Evolutionary conservation across 2,113 vertebrate genomes (phyloP).

Genomic region (Rhinoderma darwinii): DNA sequence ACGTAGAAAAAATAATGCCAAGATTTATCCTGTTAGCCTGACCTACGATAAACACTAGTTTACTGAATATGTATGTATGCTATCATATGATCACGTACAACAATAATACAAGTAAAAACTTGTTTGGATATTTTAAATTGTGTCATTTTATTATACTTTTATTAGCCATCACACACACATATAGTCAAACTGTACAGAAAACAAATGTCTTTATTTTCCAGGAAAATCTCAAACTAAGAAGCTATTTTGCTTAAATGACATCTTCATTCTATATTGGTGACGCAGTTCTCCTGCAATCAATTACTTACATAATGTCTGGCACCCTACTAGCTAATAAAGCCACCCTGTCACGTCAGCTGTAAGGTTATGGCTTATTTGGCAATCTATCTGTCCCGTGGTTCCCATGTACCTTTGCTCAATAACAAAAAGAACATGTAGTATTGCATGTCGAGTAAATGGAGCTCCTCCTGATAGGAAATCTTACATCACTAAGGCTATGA

Average conservation of each 20-base stretch:
- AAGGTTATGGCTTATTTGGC: neutral
- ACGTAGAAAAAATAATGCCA: neutral
- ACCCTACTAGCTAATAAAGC: neutral
- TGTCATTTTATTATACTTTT: no score
- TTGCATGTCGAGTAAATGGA: neutral
- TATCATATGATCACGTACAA: no score
- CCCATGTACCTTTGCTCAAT: neutral
- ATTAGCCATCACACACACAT: neutral
- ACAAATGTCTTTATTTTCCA: neutral
- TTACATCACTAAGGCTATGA: neutral
- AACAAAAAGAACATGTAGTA: neutral
- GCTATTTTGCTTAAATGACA: neutral
- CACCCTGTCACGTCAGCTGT: neutral
- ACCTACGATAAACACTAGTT: neutral
- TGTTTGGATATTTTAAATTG: no score
- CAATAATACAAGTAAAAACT: no score
- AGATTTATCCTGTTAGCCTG: neutral
- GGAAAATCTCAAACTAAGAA: neutral
- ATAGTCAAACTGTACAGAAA: neutral
- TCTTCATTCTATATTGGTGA: neutral
- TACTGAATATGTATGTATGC: neutral
- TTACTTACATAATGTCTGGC: neutral
- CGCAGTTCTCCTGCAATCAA: neutral
- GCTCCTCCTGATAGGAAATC: neutral
- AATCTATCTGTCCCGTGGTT: neutral